Conservation (phyloP, 1,140 invertebrate genomes). For the Drosophila sproati region DNA sequence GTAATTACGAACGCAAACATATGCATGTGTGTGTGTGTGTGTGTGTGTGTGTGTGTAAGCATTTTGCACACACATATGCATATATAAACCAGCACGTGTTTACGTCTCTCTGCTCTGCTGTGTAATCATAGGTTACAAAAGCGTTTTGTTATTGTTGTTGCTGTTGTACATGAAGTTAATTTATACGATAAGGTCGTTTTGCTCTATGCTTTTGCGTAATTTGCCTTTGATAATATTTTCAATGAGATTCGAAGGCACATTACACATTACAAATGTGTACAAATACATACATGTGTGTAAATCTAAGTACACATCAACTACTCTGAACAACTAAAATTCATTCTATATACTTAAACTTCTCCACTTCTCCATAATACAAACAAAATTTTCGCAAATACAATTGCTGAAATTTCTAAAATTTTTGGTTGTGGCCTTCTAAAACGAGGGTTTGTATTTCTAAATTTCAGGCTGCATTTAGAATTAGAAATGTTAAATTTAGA, state of each 20-base stretch:
- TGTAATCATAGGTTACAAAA: slow-evolving; percentile 78
- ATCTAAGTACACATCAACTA: not conserved
- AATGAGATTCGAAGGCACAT: slow-evolving; percentile 45
- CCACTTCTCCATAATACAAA: too few species aligned
- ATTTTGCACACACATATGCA: not conserved
- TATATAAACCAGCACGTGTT: slow-evolving; percentile 36
- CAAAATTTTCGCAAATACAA: too few species aligned
- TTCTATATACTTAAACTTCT: too few species aligned
- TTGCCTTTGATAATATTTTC: slow-evolving; percentile 76
- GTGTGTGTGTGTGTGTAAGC: slow-evolving; percentile 12
- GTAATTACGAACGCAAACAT: slow-evolving; percentile 56
- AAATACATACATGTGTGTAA: not conserved
- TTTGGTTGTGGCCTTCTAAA: too few species aligned
- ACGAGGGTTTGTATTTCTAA: too few species aligned
- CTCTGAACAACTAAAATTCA: too few species aligned
- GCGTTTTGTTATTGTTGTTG: slow-evolving; percentile 62
- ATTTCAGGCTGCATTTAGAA: too few species aligned
- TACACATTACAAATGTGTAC: slow-evolving; percentile 9
- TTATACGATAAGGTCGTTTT: slow-evolving; percentile 79
- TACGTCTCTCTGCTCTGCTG: slow-evolving; percentile 26
- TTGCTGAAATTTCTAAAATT: too few species aligned
- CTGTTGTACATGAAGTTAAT: slow-evolving; percentile 58
- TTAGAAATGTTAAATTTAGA: too few species aligned
- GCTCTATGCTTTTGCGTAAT: slow-evolving; percentile 78
- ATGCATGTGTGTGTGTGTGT: slow-evolving; percentile 2